phyloP scores from a whole-genome alignment of 2,888 invertebrate genomes.

The Latrodectus elegans region DNA sequence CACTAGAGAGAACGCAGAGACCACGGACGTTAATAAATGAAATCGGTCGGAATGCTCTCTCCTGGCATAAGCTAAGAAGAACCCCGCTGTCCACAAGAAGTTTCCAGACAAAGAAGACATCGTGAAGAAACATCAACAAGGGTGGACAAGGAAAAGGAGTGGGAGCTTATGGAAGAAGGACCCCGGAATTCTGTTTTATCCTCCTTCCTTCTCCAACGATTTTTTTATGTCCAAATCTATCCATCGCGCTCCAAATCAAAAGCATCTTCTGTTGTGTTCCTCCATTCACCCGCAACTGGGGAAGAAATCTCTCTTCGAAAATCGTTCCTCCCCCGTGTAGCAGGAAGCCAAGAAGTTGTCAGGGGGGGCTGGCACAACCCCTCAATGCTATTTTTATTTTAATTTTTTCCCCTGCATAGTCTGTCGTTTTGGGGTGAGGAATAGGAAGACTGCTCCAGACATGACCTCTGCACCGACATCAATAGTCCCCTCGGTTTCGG shows the following conservation, averaged over 20 bases:
- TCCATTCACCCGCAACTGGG: neutral
- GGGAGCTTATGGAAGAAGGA: neutral
- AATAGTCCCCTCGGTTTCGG: slow-evolving; percentile 21
- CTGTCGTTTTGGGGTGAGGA: slow-evolving; percentile 18
- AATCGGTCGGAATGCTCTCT: too few species aligned
- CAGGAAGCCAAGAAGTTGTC: slow-evolving; percentile 62
- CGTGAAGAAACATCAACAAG: neutral
- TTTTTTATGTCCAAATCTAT: neutral
- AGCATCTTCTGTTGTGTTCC: neutral
- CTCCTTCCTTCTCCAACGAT: neutral
- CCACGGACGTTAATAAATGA: too few species aligned
- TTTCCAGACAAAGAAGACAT: neutral
- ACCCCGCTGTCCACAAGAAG: too few species aligned
- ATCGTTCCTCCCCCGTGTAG: neutral
- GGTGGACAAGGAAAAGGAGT: neutral
- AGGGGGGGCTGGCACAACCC: slow-evolving; percentile 1
- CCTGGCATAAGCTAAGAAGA: too few species aligned
- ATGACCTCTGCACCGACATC: slow-evolving; percentile 43
- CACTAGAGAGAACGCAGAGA: too few species aligned
- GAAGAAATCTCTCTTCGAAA: neutral
- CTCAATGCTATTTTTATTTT: neutral
- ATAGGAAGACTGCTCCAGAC: neutral
- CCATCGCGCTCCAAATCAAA: neutral
- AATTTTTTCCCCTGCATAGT: slow-evolving; percentile 7
- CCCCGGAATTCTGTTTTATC: neutral